phyloP scores from a whole-genome alignment of 2,888 invertebrate species.

The Cosmopolites sordidus region DNA sequence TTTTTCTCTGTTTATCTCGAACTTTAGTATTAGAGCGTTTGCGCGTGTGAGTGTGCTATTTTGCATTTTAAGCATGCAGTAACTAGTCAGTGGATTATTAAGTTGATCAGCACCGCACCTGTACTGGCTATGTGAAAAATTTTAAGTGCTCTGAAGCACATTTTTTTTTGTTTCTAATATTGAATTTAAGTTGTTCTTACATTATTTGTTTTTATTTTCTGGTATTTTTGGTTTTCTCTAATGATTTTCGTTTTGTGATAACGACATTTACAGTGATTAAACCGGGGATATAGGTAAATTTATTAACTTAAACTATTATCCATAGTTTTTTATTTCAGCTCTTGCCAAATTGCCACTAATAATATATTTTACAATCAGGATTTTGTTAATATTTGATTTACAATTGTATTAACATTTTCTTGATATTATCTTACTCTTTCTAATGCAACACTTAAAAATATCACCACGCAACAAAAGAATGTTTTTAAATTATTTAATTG shows the following conservation, averaged over 20 bases:
- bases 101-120: conserved; percentile 49
- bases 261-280: not conserved
- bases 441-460: not conserved
- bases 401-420: not conserved
- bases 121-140: conserved; percentile 34
- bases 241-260: not conserved
- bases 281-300: not conserved
- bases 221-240: conserved; percentile 49
- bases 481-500: too few relatives aligned
- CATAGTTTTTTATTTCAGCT: not conserved
- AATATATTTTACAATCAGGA: not conserved
- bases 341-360: not conserved
- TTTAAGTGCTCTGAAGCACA: conserved; percentile 40
- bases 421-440: too few relatives aligned
- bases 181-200: conserved; percentile 21
- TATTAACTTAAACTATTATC: not conserved
- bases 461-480: not conserved
- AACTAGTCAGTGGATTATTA: conserved; percentile 49
- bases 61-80: conserved; percentile 44
- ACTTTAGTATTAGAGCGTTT: conserved; percentile 26
- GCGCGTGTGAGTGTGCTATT: conserved; percentile 39
- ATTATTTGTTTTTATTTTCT: conserved; percentile 45
- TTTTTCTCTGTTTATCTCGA: conserved; percentile 7
- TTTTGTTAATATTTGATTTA: not conserved
- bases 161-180: conserved; percentile 39